Conservation (phyloP, 2,888 invertebrate species). For the Spisula subtruncata region DNA sequence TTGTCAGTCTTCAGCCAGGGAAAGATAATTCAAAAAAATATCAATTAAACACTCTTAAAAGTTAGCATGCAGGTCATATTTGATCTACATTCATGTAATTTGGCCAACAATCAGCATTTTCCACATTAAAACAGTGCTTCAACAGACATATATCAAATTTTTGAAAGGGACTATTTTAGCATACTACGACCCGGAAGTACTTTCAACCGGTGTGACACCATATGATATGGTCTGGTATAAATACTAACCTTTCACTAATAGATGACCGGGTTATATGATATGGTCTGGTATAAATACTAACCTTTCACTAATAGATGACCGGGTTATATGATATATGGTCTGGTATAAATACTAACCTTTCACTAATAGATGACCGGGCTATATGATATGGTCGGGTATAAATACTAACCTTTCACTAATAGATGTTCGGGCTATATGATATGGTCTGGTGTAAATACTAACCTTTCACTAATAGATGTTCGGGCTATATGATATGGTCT, state of each 20-base stretch:
- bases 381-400: background rate
- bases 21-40: too few relatives aligned
- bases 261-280: background rate
- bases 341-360: background rate
- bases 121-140: too few relatives aligned
- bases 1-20: too few relatives aligned
- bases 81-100: too few relatives aligned
- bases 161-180: too few relatives aligned
- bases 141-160: too few relatives aligned
- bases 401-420: background rate
- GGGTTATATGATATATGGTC: background rate
- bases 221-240: slow-evolving; percentile 15
- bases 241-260: background rate
- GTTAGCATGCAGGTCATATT: too few relatives aligned
- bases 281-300: background rate
- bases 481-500: background rate
- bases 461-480: background rate
- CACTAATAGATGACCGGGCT: background rate
- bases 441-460: slow-evolving; percentile 9
- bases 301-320: background rate
- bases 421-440: background rate
- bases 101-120: too few relatives aligned
- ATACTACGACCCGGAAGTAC: too few relatives aligned
- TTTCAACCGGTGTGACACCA: too few relatives aligned
- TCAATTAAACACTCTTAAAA: too few relatives aligned